These are phyloP conservation scores for Hormiphora californensis DNA, from an alignment of 37 sponge, comb jelly and placozoan genomes.

Conservation along the genomic window DNA sequence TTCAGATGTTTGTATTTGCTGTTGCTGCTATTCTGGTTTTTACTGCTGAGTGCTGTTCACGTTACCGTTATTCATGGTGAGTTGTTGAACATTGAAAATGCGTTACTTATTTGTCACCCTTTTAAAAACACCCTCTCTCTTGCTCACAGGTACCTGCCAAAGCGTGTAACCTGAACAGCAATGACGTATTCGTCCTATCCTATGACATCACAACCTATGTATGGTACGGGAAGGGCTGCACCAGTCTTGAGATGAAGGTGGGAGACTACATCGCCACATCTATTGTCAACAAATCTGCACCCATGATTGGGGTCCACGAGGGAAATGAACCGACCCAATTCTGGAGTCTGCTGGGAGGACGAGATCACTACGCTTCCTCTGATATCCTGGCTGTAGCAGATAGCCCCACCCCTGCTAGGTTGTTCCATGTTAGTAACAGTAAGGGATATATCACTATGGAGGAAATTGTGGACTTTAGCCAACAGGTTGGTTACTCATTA, in stretches of 20 bases:
- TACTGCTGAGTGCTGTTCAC: too few relatives aligned
- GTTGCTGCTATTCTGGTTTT: too few relatives aligned
- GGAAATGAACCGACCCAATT: slow-evolving; percentile 45
- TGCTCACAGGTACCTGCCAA: neutral
- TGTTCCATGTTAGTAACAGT: slow-evolving; percentile 26
- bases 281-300: slow-evolving; percentile 46
- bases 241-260: slow-evolving; percentile 40
- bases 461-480: slow-evolving; percentile 52
- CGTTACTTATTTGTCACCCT: neutral
- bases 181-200: slow-evolving; percentile 50
- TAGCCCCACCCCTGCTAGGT: neutral
- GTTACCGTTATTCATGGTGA: too few relatives aligned
- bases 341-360: slow-evolving; percentile 49
- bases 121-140: neutral
- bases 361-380: slow-evolving; percentile 36
- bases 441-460: slow-evolving; percentile 41
- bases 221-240: slow-evolving; percentile 77
- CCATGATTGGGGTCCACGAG: slow-evolving; percentile 49
- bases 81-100: too few relatives aligned
- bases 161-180: slow-evolving; percentile 49
- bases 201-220: slow-evolving; percentile 63
- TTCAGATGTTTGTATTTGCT: too few relatives aligned
- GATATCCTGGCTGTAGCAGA: slow-evolving; percentile 23
- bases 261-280: slow-evolving; percentile 53
- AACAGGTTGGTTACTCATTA: slow-evolving; percentile 15